Base-by-base conservation (phyloP, 1,140 invertebrate species). In the Magallana ariakensis region DNA sequence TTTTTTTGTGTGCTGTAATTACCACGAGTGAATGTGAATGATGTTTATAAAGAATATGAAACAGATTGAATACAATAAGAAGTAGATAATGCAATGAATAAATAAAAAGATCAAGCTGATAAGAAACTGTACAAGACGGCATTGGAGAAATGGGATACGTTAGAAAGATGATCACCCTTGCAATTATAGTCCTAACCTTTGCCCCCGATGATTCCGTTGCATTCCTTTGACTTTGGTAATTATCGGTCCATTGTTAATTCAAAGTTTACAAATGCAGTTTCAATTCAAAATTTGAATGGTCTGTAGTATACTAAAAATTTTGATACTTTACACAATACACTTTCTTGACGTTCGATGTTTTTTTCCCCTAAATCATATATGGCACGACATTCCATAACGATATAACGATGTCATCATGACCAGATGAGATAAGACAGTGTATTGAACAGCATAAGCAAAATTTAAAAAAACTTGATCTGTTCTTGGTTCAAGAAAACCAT, bases 51-150 rank as follows among this genome's bases (percentile, higher is more conserved):
- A 75, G 66, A 75, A 75, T 75, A 11, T 75, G 66, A 75, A 26
- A 26, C 66, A 75, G 66, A 75, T 75, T 75, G 66, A 8, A 33
- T 26, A 75, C 66, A 75, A 75, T 75, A 9, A 75, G 66, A 33
- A 75, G 66, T 75, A 75, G 66, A 75, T 75, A 75, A 75, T 75
- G 22, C 66, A 13, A 75, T 75, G 33, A 75, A 75, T 75, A 75
- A 33, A 75, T 75, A 75, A 75, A 46, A 26, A 75, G 66, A 75
- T 75, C 66, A 26, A 26, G 22, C 10, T 11, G 66, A 75, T 75
- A 26, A 19, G 33, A 75, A 75, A 26, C 13, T 33, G 22, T 26
- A 75, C 66, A 75, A 26, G 33, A 75, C 66, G 66, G 22, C 66
- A 75, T 26, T 13, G 66, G 22, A 75, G 66, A 75, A 75, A 75